A percentile compares a stretch with the other conserved stretches of the same genome.
Evolutionary conservation across 2,888 invertebrate species (phyloP).

Genomic region (Acronicta aceris): DNA sequence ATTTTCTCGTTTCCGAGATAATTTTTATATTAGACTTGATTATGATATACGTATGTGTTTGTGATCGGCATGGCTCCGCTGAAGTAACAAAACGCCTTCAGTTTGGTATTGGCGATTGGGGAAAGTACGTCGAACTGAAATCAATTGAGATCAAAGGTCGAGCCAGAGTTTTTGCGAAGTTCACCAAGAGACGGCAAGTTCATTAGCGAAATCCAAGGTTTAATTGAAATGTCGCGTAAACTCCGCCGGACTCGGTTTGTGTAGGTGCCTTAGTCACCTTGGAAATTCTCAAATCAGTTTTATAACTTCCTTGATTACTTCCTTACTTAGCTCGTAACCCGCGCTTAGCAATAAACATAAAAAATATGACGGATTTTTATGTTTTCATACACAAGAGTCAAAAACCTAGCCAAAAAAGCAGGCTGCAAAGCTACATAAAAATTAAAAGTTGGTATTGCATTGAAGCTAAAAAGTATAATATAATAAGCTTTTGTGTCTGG

Average conservation of each 20-base stretch:
- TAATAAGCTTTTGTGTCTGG: slow-evolving; percentile 24
- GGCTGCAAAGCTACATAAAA: too few relatives aligned
- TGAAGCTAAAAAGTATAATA: background rate
- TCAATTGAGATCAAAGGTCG: slow-evolving; percentile 68
- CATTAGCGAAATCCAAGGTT: slow-evolving; percentile 75
- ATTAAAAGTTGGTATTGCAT: too few relatives aligned
- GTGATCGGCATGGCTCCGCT: background rate
- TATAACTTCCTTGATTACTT: slow-evolving; percentile 56
- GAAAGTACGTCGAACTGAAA: slow-evolving; percentile 58
- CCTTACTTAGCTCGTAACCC: slow-evolving; percentile 45
- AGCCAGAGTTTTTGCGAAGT: slow-evolving; percentile 74
- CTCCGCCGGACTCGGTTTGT: slow-evolving; percentile 60
- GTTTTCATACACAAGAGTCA: slow-evolving; percentile 24
- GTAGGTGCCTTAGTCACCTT: slow-evolving; percentile 54
- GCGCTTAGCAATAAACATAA: slow-evolving; percentile 38
- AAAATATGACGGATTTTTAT: slow-evolving; percentile 44
- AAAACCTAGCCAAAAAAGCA: slow-evolving; percentile 25
- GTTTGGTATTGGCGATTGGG: slow-evolving; percentile 15
- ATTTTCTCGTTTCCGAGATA: slow-evolving; percentile 32
- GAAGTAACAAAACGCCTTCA: slow-evolving; percentile 8
- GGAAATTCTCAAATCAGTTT: slow-evolving; percentile 52
- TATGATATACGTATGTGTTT: slow-evolving; percentile 13
- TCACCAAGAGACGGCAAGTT: slow-evolving; percentile 65
- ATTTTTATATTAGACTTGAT: slow-evolving; percentile 27
- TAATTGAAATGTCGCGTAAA: slow-evolving; percentile 80